Percentiles rank a stretch among this genome's conserved stretches.
These are phyloP conservation scores for Nephrotoma appendiculata DNA, from an alignment of 2,888 invertebrate species.

Conservation along the genomic window DNA sequence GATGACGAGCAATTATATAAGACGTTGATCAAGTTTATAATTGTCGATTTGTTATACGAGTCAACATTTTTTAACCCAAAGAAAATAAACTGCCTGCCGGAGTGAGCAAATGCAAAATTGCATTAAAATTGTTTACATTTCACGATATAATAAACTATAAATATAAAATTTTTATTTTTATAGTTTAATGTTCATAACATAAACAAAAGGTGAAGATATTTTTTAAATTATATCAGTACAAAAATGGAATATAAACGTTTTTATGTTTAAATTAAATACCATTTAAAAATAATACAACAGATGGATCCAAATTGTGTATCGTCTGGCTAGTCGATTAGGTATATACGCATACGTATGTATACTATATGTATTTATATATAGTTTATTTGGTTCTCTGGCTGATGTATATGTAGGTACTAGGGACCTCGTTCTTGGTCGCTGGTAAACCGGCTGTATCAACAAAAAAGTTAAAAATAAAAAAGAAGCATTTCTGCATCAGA, in stretches of 20 bases:
- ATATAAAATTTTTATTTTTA: background rate
- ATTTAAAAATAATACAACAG: background rate
- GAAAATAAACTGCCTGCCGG: background rate
- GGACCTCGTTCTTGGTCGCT: no score
- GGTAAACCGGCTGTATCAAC: no score
- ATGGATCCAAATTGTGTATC: background rate
- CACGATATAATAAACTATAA: background rate
- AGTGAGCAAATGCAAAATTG: background rate
- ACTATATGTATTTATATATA: no score
- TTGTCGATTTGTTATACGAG: no score
- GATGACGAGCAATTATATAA: no score
- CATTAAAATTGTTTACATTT: background rate
- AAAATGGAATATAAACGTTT: background rate
- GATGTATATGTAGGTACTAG: no score
- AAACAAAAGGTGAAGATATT: background rate
- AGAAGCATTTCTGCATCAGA: no score
- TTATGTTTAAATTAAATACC: background rate
- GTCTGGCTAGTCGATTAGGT: background rate
- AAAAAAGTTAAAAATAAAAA: no score
- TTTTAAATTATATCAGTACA: background rate
- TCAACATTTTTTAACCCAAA: background rate
- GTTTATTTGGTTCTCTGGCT: no score
- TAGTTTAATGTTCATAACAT: background rate
- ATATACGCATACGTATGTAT: background rate
- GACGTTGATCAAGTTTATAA: no score